These are phyloP conservation scores for Aleadryas rufinucha DNA, from an alignment of 2,113 vertebrate species.

Conservation along the genomic window DNA sequence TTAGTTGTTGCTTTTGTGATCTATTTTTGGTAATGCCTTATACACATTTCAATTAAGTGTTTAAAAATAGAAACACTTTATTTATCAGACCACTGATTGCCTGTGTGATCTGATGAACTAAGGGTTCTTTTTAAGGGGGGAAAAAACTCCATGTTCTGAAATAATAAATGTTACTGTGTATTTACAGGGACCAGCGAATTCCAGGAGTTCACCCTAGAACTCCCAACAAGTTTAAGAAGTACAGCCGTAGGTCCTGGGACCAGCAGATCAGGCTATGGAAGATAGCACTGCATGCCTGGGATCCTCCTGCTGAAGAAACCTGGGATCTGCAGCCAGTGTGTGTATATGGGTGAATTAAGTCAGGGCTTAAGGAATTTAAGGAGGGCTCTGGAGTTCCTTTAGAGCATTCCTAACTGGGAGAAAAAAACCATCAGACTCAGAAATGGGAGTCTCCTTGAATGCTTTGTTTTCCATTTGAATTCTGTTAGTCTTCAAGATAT, in stretches of 20 bases:
- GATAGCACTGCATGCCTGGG: conserved; percentile 93
- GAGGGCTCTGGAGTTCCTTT: background rate
- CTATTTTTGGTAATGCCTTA: background rate
- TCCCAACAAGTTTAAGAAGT: conserved; percentile 97
- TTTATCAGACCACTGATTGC: background rate
- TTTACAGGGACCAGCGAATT: conserved; percentile 82
- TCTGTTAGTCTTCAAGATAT: background rate
- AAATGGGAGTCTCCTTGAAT: background rate
- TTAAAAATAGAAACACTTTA: background rate
- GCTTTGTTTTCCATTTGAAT: background rate
- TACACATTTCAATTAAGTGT: background rate
- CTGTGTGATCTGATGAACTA: background rate
- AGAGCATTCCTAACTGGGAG: background rate
- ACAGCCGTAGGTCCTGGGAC: conserved; percentile 97
- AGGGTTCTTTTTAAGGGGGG: background rate
- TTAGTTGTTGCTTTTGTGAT: background rate
- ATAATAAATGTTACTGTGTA: background rate
- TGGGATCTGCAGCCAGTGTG: conserved; percentile 82
- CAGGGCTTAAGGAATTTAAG: background rate
- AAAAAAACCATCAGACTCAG: background rate
- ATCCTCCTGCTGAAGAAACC: conserved; percentile 80
- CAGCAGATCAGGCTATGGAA: conserved; percentile 96
- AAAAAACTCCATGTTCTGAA: background rate
- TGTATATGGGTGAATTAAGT: conserved; percentile 7
- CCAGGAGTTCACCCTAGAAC: conserved; percentile 90